A percentile compares a stretch with the other conserved stretches of the same genome.
Evolutionary conservation across 2,888 invertebrate genomes (phyloP).

Genomic region (Neria commutata): DNA sequence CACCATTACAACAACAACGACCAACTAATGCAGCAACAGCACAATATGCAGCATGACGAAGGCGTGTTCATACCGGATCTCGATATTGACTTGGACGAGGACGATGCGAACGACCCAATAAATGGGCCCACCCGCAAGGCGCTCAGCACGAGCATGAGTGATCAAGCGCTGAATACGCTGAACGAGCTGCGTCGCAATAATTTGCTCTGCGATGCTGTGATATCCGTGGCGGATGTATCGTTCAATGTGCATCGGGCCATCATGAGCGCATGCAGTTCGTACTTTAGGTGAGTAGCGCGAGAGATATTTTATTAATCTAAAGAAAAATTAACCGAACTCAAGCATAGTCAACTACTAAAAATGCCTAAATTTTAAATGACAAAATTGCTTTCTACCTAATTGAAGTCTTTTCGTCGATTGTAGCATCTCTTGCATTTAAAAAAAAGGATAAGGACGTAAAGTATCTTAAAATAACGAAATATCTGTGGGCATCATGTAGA

Average conservation of each 20-base stretch:
- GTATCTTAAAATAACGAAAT: no score
- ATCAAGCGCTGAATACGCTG: conserved; percentile 80
- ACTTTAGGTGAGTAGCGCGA: conserved; percentile 76
- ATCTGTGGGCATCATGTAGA: no score
- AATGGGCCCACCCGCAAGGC: conserved; percentile 26
- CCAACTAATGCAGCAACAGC: no score
- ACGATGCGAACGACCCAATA: conserved; percentile 31
- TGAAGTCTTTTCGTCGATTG: neutral
- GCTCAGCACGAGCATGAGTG: conserved; percentile 70
- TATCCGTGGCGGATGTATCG: conserved; percentile 81
- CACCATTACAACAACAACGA: conserved; percentile 38
- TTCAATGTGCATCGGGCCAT: conserved; percentile 88
- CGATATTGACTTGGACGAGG: conserved; percentile 19
- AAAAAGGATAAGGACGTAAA: no score
- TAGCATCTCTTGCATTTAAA: no score
- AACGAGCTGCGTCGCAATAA: conserved; percentile 83
- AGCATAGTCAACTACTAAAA: no score
- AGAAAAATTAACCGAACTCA: no score
- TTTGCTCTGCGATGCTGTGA: conserved; percentile 84
- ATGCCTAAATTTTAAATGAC: neutral
- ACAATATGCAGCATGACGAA: conserved; percentile 36
- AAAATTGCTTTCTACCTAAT: neutral
- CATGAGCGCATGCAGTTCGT: conserved; percentile 86
- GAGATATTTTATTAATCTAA: no score
- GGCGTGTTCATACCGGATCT: conserved; percentile 31